phyloP scores from a whole-genome alignment of 2,797 vertebrate species.

The Fistularia commersonii region DNA sequence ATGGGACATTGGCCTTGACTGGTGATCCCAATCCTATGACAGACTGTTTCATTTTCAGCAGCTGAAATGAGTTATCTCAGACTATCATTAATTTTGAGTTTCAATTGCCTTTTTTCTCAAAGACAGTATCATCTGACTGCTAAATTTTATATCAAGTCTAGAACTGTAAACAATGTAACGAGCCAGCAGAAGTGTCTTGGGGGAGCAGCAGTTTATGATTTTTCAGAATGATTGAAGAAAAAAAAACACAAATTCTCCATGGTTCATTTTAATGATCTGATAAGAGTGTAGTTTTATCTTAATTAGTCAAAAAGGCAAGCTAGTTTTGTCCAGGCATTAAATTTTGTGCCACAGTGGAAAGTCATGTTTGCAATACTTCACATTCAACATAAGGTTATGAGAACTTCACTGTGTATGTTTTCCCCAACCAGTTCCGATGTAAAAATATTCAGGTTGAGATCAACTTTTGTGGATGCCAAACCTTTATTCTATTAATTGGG shows the following conservation, averaged over 20 bases:
- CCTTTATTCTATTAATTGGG: too few species aligned
- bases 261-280: too few species aligned
- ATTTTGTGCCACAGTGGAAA: too few species aligned
- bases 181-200: background rate
- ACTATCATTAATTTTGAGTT: constrained; percentile 3
- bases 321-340: too few species aligned
- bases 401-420: too few species aligned
- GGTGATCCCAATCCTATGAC: constrained; percentile 3
- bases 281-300: too few species aligned
- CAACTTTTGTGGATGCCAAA: too few species aligned
- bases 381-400: too few species aligned
- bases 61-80: constrained; percentile 6
- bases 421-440: too few species aligned
- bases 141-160: constrained; percentile 4
- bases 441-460: too few species aligned
- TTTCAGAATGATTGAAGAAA: constrained; percentile 1
- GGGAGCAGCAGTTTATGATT: constrained; percentile 5
- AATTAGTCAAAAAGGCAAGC: too few species aligned
- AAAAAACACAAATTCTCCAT: background rate
- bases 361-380: too few species aligned
- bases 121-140: background rate
- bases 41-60: constrained; percentile 4
- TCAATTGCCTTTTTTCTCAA: background rate
- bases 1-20: constrained; percentile 10
- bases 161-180: background rate